These are phyloP conservation scores for Mastomys coucha DNA, from an alignment of 2,113 vertebrate genomes.

Conservation along the genomic window DNA sequence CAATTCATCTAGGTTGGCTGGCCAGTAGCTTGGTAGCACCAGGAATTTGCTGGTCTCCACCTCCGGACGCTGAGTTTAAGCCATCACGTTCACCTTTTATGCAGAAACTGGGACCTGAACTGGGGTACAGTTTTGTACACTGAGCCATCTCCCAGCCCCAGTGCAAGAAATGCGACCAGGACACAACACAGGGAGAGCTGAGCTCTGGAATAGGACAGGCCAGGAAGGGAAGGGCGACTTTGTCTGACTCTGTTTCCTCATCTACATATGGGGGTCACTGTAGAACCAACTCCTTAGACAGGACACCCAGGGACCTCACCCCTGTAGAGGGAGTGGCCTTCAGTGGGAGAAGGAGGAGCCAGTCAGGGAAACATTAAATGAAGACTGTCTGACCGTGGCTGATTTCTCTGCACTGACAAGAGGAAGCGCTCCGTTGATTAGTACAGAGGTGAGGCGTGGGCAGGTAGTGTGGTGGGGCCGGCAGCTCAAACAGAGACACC, in stretches of 20 bases:
- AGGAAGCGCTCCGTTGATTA: not conserved
- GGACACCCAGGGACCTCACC: rapidly evolving
- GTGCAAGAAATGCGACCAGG: not conserved
- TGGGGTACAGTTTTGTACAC: not conserved
- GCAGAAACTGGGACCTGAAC: not conserved
- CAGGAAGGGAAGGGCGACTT: not conserved
- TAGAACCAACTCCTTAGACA: not conserved
- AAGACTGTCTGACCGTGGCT: not conserved
- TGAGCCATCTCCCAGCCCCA: not conserved
- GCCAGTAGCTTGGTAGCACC: not conserved
- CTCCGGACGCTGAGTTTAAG: not conserved
- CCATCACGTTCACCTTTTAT: not conserved
- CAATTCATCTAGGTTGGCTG: not conserved
- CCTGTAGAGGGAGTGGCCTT: not conserved
- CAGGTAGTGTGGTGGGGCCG: not conserved
- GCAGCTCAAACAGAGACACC: too few relatives aligned
- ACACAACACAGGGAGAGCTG: not conserved
- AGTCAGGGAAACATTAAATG: not conserved
- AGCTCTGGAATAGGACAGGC: not conserved
- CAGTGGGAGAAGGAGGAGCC: not conserved
- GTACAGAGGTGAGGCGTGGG: not conserved
- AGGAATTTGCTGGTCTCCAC: not conserved
- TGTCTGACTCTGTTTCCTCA: not conserved
- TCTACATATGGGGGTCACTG: rapidly evolving
- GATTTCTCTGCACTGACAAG: not conserved